Evolutionary conservation across 2,888 invertebrate species (phyloP).

Genomic region (Nycteola revayana): DNA sequence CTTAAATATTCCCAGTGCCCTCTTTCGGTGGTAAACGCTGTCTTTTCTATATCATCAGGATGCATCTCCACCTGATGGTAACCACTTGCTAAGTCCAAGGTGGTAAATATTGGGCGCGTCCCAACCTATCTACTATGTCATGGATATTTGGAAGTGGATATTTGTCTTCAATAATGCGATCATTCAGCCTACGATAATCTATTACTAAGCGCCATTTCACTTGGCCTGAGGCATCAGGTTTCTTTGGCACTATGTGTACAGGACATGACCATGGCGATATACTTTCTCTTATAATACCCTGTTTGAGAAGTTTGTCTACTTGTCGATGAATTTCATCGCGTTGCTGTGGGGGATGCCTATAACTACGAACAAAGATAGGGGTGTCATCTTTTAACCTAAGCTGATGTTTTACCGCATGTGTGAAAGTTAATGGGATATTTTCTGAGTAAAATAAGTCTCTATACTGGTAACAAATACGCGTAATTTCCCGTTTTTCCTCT

Average conservation of each 20-base stretch:
- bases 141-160: slow-evolving; percentile 32
- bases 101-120: slow-evolving; percentile 28
- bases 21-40: slow-evolving; percentile 36
- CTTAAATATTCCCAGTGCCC: slow-evolving; percentile 42
- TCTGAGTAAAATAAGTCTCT: slow-evolving; percentile 40
- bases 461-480: slow-evolving; percentile 28
- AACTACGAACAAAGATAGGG: slow-evolving; percentile 23
- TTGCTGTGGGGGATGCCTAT: slow-evolving; percentile 15
- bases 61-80: slow-evolving; percentile 26
- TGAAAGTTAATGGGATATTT: slow-evolving; percentile 26
- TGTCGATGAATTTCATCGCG: slow-evolving; percentile 11
- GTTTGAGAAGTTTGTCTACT: slow-evolving; percentile 5
- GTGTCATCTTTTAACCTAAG: slow-evolving; percentile 15
- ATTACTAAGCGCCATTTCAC: slow-evolving; percentile 11
- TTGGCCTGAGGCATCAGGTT: slow-evolving; percentile 7
- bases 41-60: slow-evolving; percentile 32
- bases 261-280: slow-evolving; percentile 7
- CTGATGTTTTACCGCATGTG: slow-evolving; percentile 8
- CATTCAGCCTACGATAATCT: slow-evolving; percentile 26
- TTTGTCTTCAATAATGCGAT: slow-evolving; percentile 29
- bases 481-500: slow-evolving; percentile 31
- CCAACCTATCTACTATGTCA: slow-evolving; percentile 27
- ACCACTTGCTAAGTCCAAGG: slow-evolving; percentile 29
- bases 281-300: slow-evolving; percentile 10
- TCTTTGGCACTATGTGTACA: slow-evolving; percentile 9